phyloP scores from a whole-genome alignment of 2,113 vertebrate genomes.

The Catharus fuscescens region DNA sequence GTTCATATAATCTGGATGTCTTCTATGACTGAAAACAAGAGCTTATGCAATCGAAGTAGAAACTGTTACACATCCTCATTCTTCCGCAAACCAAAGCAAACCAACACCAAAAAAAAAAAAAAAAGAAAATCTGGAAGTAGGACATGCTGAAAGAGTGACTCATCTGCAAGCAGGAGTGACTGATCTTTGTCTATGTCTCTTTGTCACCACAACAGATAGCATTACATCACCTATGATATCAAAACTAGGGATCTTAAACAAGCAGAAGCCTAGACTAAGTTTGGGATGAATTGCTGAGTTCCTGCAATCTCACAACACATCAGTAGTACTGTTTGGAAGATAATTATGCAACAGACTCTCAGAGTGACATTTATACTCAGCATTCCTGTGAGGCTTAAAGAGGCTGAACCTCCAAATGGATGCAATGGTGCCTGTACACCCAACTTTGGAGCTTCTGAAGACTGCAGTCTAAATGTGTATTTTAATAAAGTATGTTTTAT shows the following conservation, averaged over 20 bases:
- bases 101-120: neutral
- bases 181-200: slow-evolving; percentile 35
- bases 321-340: neutral
- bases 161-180: slow-evolving; percentile 27
- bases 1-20: neutral
- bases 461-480: neutral
- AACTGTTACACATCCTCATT: neutral
- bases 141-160: slow-evolving; percentile 5
- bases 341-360: slow-evolving; percentile 14
- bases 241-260: neutral
- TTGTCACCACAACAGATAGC: neutral
- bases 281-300: neutral
- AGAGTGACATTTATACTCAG: neutral
- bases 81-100: neutral
- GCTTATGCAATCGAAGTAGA: neutral
- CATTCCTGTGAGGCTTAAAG: neutral
- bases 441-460: neutral
- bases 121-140: neutral
- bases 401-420: neutral
- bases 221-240: slow-evolving; percentile 14
- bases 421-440: neutral
- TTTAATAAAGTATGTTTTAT: slow-evolving; percentile 40
- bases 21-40: neutral
- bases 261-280: neutral
- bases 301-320: neutral